Evolutionary conservation across 2,888 invertebrate genomes (phyloP), one percentile per base, ranked within the genome.

Genomic region (Catocala sponsa): DNA sequence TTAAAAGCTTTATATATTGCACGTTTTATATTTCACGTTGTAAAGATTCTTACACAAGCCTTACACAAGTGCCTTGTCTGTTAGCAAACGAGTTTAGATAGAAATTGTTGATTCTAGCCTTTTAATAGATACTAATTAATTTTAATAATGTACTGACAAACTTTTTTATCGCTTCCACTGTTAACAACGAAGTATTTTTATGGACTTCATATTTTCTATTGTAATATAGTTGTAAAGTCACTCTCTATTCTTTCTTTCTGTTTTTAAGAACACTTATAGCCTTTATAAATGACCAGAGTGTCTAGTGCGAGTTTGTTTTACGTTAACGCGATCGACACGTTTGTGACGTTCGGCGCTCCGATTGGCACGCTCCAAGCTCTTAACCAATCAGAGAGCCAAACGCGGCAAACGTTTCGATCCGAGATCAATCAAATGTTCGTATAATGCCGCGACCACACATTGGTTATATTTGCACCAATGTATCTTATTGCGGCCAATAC

Each of bases 31-130:
- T 35, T 52, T 46, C 47, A 59, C 46, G 12, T 56, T 11, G 5
- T 48, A 25, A 6, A 12, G 6, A 47, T 33, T 12, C 32, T 33
- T 10, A 49, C 41, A 43, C 42, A 43, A 61, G 52, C 55, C 52
- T 56, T 41, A 55, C 49, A 68, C 55, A 41, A 44, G 65, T 73
- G 70, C 66, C 73, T 76, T 67, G 43, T 52, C 55, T 33, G 51
- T 55, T 49, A 60, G 42, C 54, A 60, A 25, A 56, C 43, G 11
- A 55, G 13, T 55, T 60, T 48, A 35, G 7, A 55, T 41, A 32
- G 10, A 44, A 46, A n/a, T 46, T 41, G 51, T 52, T 51, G 56
- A 58, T 47, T 52, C 44, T 44, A 51, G 44, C 33, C 35, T 38
- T 13, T 1, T 38, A 38, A 42, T n/a, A n/a, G n/a, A n/a, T 38